A percentile compares a stretch with the other conserved stretches of the same genome.
Conservation (phyloP, 2,113 vertebrate species). For the Alosa alosa region DNA sequence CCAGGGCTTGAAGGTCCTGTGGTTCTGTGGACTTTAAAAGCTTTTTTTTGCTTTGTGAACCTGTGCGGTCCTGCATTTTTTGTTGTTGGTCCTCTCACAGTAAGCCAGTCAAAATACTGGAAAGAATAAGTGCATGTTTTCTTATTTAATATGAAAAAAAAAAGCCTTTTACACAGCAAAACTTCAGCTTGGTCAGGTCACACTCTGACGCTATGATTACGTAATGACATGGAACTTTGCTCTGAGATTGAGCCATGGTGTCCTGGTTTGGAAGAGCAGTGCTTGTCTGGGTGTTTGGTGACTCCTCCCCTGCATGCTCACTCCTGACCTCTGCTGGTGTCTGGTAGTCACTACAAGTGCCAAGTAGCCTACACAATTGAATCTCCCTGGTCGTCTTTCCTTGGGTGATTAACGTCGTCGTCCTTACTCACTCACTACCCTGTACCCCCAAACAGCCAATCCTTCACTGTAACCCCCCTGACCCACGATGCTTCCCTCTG, state of each 20-base stretch:
- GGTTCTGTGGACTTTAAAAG: too few relatives aligned
- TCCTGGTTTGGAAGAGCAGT: neutral
- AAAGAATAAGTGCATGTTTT: too few relatives aligned
- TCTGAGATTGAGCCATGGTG: neutral
- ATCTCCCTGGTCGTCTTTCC: neutral
- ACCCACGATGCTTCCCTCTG: neutral
- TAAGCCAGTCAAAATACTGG: too few relatives aligned
- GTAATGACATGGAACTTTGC: neutral
- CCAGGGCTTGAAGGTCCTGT: too few relatives aligned
- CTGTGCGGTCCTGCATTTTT: neutral
- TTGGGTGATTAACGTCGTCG: neutral
- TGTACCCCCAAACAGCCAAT: neutral
- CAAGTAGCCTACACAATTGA: neutral
- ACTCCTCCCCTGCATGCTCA: neutral
- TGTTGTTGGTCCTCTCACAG: too few relatives aligned
- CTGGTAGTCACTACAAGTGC: neutral
- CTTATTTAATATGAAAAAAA: too few relatives aligned
- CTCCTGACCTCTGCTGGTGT: constrained; percentile 13
- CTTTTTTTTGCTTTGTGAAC: too few relatives aligned
- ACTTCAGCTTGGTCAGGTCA: too few relatives aligned
- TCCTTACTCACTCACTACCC: neutral
- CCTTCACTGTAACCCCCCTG: neutral
- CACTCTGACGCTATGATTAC: too few relatives aligned
- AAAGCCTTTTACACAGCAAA: too few relatives aligned
- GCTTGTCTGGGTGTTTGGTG: constrained; percentile 30